Percentiles rank a stretch among this genome's conserved stretches.
Conservation (phyloP, 2,888 invertebrate genomes). For the Matsumyia berberina region DNA sequence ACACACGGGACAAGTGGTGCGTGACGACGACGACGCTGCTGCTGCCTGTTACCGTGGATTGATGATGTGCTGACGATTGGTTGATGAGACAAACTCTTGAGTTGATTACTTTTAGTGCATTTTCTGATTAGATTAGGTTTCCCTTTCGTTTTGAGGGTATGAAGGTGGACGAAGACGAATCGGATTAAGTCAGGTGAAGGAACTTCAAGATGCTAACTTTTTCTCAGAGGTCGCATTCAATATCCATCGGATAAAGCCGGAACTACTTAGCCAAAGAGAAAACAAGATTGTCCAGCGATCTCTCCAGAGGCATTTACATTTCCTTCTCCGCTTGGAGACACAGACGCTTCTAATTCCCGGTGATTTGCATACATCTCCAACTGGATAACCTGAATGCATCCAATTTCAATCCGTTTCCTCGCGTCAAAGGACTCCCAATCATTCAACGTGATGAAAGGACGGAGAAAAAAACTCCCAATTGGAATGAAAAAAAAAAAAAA, state of each 20-base stretch:
- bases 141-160: not conserved
- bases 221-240: too few relatives aligned
- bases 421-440: slow-evolving; percentile 42
- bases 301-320: not conserved
- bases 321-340: not conserved
- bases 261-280: too few relatives aligned
- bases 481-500: not conserved
- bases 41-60: not conserved
- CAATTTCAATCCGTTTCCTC: slow-evolving; percentile 54
- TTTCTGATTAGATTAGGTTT: not conserved
- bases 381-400: slow-evolving; percentile 46
- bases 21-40: not conserved
- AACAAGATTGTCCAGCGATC: not conserved
- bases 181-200: too few relatives aligned
- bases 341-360: slow-evolving; percentile 10
- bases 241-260: too few relatives aligned
- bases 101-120: slow-evolving; percentile 1
- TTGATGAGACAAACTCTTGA: not conserved
- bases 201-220: too few relatives aligned
- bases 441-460: slow-evolving; percentile 26
- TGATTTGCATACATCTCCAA: slow-evolving; percentile 7
- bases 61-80: slow-evolving; percentile 1
- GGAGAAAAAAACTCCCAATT: slow-evolving; percentile 11
- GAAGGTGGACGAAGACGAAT: too few relatives aligned
- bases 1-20: slow-evolving; percentile 18